Evolutionary conservation across 2,888 invertebrate species (phyloP).

Genomic region (Hypolimnas misippus): DNA sequence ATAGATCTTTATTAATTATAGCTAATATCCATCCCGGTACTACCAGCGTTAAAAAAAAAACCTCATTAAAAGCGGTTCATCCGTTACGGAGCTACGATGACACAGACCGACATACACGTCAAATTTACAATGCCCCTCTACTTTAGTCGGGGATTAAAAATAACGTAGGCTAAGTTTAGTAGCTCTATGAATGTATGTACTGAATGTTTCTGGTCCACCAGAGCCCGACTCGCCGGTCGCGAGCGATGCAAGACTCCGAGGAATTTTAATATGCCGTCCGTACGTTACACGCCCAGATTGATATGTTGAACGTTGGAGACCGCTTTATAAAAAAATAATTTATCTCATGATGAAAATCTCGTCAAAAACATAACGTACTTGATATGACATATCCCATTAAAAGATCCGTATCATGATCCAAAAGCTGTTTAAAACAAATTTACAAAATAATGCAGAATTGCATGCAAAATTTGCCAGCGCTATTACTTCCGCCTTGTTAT

Average conservation of each 20-base stretch:
- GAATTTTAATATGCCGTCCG: constrained; percentile 8
- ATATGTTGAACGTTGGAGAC: background rate
- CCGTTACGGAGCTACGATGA: no score
- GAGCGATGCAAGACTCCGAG: background rate
- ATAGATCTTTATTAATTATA: no score
- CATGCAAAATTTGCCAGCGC: constrained; percentile 14
- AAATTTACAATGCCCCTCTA: no score
- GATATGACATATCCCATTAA: background rate
- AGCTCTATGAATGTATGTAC: background rate
- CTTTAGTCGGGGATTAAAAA: no score
- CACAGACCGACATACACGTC: no score
- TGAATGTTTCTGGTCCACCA: background rate
- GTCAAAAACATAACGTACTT: background rate
- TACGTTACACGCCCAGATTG: background rate
- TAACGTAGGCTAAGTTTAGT: background rate
- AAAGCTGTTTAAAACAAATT: constrained; percentile 2
- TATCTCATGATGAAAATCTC: no score
- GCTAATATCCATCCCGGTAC: no score
- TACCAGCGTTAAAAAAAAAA: no score
- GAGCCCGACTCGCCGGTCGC: background rate
- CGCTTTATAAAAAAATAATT: background rate
- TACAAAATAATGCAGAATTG: constrained; percentile 14
- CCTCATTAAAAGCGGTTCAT: no score
- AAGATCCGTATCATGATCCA: background rate
- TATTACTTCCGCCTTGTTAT: constrained; percentile 9